Base-by-base conservation (phyloP, 2,888 invertebrate species). In the Seladonia tumulorum region DNA sequence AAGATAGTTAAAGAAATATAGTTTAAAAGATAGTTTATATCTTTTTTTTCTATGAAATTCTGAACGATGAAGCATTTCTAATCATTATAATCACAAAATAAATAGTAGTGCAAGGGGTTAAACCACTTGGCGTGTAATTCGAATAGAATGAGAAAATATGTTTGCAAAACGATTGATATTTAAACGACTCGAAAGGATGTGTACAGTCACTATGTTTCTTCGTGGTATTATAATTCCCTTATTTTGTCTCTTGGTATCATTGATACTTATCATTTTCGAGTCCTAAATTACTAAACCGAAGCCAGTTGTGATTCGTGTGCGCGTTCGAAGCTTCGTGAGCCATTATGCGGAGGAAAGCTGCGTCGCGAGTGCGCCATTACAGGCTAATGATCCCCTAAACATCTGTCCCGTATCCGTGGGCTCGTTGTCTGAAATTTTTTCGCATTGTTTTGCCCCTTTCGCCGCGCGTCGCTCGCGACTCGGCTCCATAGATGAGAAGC, bases 311-410 rank as follows among this genome's bases (percentile, higher is more conserved):
- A 14, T 39, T 22, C 22, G 68, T 22, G 60, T 53, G n/a, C 63
- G 73, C 80, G 25, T 42, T 80, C 47, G 45, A 22, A 76, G 75
- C 76, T 80, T 81, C 39, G 83, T 72, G 88, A 74, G 53, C 76
- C 82, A 76, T 90, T 86, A 89, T 74, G 39, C 74, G 72, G 45
- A 70, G 57, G 42, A 76, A 87, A 77, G 81, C 82, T 82, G 86
- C 73, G 53, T 70, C 66, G 79, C 86, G 81, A 87, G 76, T 75
- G 76, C 86, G 76, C 77, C 79, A 89, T 90, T 90, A 88, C 73
- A 74, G 79, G 22, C 88, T 92, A 92, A 92, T 89, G 88, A 87
- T 85, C 82, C 81, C 76, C 82, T 91, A 92, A 91, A 90, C 92
- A 92, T 90, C 91, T 92, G 92, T 90, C 87, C 87, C 80, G 86